Evolutionary conservation across 2,113 vertebrate genomes (phyloP).

Genomic region (Lucifuga dentata): DNA sequence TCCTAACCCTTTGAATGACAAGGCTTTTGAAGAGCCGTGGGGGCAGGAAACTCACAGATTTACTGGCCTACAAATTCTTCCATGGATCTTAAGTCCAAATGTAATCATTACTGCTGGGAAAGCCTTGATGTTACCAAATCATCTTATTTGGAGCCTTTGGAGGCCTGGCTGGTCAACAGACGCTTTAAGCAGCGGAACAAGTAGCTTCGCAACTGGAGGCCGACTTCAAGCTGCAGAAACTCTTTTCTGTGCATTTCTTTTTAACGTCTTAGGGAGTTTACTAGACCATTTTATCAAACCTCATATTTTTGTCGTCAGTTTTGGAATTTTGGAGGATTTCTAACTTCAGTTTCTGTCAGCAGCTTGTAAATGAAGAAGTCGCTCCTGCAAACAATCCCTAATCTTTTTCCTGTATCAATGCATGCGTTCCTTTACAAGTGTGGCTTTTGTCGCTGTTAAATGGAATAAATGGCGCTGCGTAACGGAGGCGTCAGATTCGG

Average conservation of each 20-base stretch:
- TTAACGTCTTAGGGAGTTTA: not conserved
- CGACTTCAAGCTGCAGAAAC: constrained; percentile 15
- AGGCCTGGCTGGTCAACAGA: constrained; percentile 71
- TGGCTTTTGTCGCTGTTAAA: constrained; percentile 66
- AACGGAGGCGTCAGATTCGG: constrained; percentile 67
- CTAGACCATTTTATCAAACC: no score
- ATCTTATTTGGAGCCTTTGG: constrained; percentile 79
- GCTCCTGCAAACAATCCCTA: constrained; percentile 65
- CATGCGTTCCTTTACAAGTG: constrained; percentile 55
- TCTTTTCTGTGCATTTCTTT: constrained; percentile 1
- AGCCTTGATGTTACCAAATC: constrained; percentile 84
- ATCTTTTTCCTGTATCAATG: constrained; percentile 47
- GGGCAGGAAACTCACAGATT: constrained; percentile 59
- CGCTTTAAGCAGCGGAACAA: constrained; percentile 79
- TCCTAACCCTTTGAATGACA: constrained; percentile 82
- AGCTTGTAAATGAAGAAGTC: constrained; percentile 32
- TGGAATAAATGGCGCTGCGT: constrained; percentile 26
- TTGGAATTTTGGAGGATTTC: not conserved
- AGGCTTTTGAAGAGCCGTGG: constrained; percentile 76
- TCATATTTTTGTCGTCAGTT: not conserved
- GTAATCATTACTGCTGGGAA: constrained; percentile 82
- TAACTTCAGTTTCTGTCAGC: constrained; percentile 7
- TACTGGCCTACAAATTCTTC: constrained; percentile 83
- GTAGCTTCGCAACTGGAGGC: constrained; percentile 57
- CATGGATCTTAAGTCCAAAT: constrained; percentile 81